A percentile compares a stretch with the other conserved stretches of the same genome.
Conservation (phyloP, 2,113 vertebrate species). For the Oenanthe melanoleuca region DNA sequence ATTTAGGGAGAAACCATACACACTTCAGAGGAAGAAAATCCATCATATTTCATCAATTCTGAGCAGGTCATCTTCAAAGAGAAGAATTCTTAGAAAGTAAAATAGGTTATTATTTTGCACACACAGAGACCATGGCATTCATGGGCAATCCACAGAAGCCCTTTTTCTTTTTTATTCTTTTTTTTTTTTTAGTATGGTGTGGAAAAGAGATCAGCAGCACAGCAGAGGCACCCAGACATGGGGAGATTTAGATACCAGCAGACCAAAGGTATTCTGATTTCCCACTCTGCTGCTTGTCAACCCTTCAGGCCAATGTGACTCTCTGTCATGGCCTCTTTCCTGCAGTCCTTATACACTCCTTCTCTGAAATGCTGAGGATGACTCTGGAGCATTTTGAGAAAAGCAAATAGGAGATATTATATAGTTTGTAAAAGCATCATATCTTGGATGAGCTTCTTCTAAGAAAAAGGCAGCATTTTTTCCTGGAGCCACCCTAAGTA, state of each 20-base stretch:
- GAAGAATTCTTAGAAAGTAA: not conserved
- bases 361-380: conserved; percentile 8
- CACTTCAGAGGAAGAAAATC: not conserved
- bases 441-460: not conserved
- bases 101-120: not conserved
- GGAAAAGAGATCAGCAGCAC: conserved; percentile 5
- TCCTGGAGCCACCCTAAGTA: not conserved
- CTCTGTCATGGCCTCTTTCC: not conserved
- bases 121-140: not conserved
- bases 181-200: not conserved
- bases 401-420: not conserved
- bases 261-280: conserved; percentile 29
- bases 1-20: not conserved
- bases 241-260: not conserved
- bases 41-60: not conserved
- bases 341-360: not conserved
- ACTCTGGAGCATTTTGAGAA: not conserved
- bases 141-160: not conserved
- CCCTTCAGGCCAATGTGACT: not conserved
- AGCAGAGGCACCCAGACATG: not conserved
- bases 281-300: not conserved
- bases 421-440: not conserved
- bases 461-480: not conserved
- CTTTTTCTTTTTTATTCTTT: not conserved
- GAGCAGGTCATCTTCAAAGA: conserved; percentile 7